phyloP scores from a whole-genome alignment of 2,888 invertebrate genomes.

The Schrankia costaestrigalis region DNA sequence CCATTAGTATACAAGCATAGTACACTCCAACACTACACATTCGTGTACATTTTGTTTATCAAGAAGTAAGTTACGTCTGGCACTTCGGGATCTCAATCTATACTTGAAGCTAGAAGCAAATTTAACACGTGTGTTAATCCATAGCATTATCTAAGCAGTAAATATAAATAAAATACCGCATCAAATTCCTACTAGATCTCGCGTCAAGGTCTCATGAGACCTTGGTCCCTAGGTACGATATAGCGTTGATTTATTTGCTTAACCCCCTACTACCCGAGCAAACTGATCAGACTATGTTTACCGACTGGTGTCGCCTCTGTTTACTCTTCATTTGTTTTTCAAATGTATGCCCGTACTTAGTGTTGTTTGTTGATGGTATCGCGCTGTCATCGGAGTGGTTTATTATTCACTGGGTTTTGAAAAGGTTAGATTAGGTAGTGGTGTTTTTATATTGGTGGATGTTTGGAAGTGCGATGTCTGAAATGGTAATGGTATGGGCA shows the following conservation, averaged over 20 bases:
- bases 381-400: slow-evolving; percentile 19
- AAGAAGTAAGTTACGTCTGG: no score
- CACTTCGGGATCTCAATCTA: neutral
- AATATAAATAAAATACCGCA: slow-evolving; percentile 9
- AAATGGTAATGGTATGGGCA: no score
- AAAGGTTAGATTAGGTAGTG: no score
- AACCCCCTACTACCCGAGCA: slow-evolving; percentile 15
- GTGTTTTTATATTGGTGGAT: no score
- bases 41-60: no score
- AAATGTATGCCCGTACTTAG: slow-evolving; percentile 1
- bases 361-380: slow-evolving; percentile 25
- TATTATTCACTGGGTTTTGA: no score
- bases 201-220: slow-evolving; percentile 45
- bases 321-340: slow-evolving; percentile 54
- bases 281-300: slow-evolving; percentile 37
- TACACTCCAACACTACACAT: no score
- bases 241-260: slow-evolving; percentile 62
- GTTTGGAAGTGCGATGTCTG: no score
- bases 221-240: slow-evolving; percentile 43
- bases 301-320: slow-evolving; percentile 51
- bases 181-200: slow-evolving; percentile 14
- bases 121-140: neutral
- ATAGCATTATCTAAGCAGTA: neutral
- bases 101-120: neutral
- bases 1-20: no score